Percentiles rank a stretch among this genome's conserved stretches.
phyloP scores from a whole-genome alignment of 1,140 invertebrate genomes.

The Nymphalis io region DNA sequence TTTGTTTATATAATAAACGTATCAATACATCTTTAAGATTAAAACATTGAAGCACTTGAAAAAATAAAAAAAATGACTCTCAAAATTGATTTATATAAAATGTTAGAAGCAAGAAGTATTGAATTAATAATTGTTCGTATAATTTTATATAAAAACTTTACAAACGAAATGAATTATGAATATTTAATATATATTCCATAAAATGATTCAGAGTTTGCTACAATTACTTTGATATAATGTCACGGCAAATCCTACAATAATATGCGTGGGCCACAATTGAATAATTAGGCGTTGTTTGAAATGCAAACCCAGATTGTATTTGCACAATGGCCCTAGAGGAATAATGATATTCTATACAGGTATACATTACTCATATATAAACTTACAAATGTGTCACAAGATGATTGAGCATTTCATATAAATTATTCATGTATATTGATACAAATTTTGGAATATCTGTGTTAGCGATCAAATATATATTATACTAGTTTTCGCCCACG shows the following conservation, averaged over 20 bases:
- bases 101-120: too few species aligned
- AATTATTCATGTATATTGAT: conserved; percentile 32
- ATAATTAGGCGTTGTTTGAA: conserved; percentile 64
- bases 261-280: conserved; percentile 48
- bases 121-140: too few species aligned
- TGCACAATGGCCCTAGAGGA: conserved; percentile 37
- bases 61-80: too few species aligned
- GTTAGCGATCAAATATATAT: conserved; percentile 13
- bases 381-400: conserved; percentile 22
- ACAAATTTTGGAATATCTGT: conserved; percentile 6
- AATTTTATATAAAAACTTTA: too few species aligned
- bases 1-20: too few species aligned
- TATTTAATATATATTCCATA: neutral
- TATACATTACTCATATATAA: conserved; percentile 4
- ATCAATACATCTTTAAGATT: too few species aligned
- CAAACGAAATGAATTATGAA: neutral
- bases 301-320: conserved; percentile 47
- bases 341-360: conserved; percentile 11
- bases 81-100: too few species aligned
- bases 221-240: conserved; percentile 16
- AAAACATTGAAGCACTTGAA: too few species aligned
- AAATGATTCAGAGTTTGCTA: conserved; percentile 3
- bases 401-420: conserved; percentile 17
- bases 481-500: neutral
- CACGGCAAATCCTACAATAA: conserved; percentile 37